Conservation (phyloP, 2,888 invertebrate genomes). For the Calameuta filiformis region DNA sequence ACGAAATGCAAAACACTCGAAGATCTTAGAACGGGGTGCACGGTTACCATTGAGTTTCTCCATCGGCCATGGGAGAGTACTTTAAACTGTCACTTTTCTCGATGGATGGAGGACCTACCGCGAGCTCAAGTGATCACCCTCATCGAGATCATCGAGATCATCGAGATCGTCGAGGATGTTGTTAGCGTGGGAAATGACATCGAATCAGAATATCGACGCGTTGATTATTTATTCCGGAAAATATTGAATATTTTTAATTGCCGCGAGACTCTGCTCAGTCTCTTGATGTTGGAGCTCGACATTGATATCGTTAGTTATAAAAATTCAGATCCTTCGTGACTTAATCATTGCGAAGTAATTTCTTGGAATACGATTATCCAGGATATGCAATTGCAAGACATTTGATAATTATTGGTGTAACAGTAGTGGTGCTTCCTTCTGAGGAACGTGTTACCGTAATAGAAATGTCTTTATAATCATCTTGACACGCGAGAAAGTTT, state of each 20-base stretch:
- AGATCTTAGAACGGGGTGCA: neutral
- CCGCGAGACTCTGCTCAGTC: no score
- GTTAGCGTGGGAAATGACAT: neutral
- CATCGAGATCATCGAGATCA: neutral
- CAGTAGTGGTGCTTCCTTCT: neutral
- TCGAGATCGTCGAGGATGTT: neutral
- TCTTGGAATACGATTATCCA: neutral
- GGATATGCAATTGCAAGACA: neutral
- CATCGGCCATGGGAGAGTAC: neutral
- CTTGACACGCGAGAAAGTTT: neutral
- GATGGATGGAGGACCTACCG: neutral
- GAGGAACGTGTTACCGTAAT: neutral
- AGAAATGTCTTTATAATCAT: neutral
- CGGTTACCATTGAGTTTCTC: conserved; percentile 1
- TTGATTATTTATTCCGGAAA: neutral
- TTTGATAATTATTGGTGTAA: neutral
- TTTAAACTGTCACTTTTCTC: neutral
- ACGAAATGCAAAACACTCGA: conserved; percentile 3
- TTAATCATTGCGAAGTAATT: neutral
- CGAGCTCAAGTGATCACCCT: neutral
- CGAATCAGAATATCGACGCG: neutral
- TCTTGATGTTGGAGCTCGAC: neutral
- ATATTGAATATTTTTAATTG: neutral
- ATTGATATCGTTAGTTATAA: neutral
- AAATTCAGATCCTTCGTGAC: neutral